These are phyloP conservation scores for Neomicropteryx cornuta DNA, from an alignment of 1,140 invertebrate species.

Conservation along the genomic window DNA sequence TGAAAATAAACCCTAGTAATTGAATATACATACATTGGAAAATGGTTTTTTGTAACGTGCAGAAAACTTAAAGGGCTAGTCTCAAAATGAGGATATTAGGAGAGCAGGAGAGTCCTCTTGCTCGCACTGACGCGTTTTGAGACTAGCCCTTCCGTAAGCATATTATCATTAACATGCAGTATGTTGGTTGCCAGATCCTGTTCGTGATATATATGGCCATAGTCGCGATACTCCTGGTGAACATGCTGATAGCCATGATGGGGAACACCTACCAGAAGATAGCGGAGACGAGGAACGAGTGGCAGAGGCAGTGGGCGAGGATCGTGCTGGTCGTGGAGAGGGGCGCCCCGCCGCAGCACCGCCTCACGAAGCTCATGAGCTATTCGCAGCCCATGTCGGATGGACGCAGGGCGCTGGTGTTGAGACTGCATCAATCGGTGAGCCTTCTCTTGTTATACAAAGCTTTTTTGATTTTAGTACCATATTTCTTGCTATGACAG, in stretches of 20 bases:
- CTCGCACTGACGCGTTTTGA: too few species aligned
- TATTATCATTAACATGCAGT: slow-evolving; percentile 6
- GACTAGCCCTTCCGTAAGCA: background rate
- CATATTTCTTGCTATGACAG: too few species aligned
- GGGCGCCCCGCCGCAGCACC: slow-evolving; percentile 79
- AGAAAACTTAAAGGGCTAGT: too few species aligned
- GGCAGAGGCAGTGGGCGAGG: slow-evolving; percentile 97
- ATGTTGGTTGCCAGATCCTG: slow-evolving; percentile 51
- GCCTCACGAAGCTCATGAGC: slow-evolving; percentile 70
- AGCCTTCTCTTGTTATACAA: slow-evolving; percentile 16
- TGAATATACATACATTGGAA: too few species aligned
- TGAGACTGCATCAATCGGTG: slow-evolving; percentile 75
- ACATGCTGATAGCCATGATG: slow-evolving; percentile 99
- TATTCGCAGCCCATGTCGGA: slow-evolving; percentile 97
- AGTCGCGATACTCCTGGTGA: slow-evolving; percentile 88
- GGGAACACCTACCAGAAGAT: slow-evolving; percentile 98
- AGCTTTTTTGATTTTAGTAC: too few species aligned
- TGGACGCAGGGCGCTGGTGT: slow-evolving; percentile 73
- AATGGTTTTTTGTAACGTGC: too few species aligned
- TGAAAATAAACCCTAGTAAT: too few species aligned
- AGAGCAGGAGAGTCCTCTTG: too few species aligned
- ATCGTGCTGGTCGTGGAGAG: slow-evolving; percentile 95
- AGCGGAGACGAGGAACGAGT: slow-evolving; percentile 93
- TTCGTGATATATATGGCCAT: slow-evolving; percentile 96
- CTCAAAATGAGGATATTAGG: too few species aligned